Evolutionary conservation across 2,888 invertebrate species (phyloP).

Genomic region (Ophonus ardosiacus): DNA sequence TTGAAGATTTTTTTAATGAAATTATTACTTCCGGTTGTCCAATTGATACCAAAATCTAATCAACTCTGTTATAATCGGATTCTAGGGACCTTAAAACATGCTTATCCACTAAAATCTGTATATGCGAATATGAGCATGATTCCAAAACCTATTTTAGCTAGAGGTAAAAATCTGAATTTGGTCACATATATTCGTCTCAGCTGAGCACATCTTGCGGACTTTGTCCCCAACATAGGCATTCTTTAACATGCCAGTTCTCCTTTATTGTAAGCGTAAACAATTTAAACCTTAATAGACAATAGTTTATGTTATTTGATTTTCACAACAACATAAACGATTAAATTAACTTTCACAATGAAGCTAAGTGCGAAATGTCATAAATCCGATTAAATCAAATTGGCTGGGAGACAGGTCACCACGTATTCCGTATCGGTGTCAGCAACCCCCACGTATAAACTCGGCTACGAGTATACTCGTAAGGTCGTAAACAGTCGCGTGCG

Average conservation of each 20-base stretch:
- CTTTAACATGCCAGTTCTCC: background rate
- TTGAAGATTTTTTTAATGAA: no score
- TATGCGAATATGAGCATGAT: no score
- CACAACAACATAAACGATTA: constrained; percentile 32
- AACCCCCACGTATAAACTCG: background rate
- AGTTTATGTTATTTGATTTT: constrained; percentile 2
- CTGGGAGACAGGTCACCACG: background rate
- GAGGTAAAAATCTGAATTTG: no score
- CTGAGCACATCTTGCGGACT: no score
- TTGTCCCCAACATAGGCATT: background rate
- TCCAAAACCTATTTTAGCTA: no score
- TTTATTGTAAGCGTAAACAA: background rate
- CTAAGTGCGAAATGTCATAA: constrained; percentile 41
- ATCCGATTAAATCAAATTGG: constrained; percentile 34
- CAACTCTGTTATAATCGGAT: no score
- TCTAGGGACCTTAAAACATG: no score
- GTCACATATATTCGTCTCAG: no score
- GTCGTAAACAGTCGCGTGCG: constrained; percentile 12
- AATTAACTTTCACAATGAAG: constrained; percentile 35
- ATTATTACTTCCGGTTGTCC: no score
- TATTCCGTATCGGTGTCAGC: background rate
- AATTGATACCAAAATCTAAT: no score
- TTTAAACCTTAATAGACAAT: constrained; percentile 22
- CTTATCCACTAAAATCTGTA: no score
- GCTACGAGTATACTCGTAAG: background rate